Conservation (phyloP, 2,888 invertebrate genomes). For the Mythimna loreyi region DNA sequence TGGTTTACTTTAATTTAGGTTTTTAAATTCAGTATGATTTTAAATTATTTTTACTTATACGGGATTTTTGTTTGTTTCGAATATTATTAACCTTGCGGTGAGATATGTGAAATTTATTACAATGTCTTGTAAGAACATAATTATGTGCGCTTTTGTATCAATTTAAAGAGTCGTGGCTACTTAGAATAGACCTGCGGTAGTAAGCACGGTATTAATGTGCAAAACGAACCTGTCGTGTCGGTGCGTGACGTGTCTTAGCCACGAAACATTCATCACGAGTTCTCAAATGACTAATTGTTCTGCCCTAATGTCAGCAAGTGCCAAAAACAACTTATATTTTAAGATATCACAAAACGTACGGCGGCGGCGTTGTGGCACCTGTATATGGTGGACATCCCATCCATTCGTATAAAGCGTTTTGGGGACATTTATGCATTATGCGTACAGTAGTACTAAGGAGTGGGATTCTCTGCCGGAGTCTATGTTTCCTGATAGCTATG, state of each 20-base stretch:
- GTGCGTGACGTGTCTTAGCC: not conserved
- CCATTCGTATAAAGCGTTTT: too few relatives aligned
- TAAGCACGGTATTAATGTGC: not conserved
- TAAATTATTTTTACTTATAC: not conserved
- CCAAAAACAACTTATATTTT: too few relatives aligned
- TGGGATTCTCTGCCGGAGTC: too few relatives aligned
- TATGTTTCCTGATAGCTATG: too few relatives aligned
- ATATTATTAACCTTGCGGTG: too few relatives aligned
- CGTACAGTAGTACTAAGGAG: too few relatives aligned
- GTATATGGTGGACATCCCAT: too few relatives aligned
- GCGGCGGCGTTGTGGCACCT: too few relatives aligned
- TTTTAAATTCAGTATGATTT: slow-evolving; percentile 10
- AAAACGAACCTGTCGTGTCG: slow-evolving; percentile 18
- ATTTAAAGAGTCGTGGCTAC: not conserved
- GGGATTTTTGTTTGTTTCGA: too few relatives aligned
- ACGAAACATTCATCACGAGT: slow-evolving; percentile 10
- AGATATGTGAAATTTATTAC: not conserved
- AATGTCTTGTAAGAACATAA: too few relatives aligned
- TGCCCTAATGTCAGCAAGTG: slow-evolving; percentile 1
- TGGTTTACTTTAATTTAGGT: slow-evolving; percentile 15
- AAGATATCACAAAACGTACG: too few relatives aligned
- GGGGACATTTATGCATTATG: too few relatives aligned
- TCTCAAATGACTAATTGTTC: slow-evolving; percentile 14
- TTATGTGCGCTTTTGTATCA: not conserved
- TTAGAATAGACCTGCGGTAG: not conserved